phyloP scores from a whole-genome alignment of 2,888 invertebrate species.

The Horisme vitalbata region DNA sequence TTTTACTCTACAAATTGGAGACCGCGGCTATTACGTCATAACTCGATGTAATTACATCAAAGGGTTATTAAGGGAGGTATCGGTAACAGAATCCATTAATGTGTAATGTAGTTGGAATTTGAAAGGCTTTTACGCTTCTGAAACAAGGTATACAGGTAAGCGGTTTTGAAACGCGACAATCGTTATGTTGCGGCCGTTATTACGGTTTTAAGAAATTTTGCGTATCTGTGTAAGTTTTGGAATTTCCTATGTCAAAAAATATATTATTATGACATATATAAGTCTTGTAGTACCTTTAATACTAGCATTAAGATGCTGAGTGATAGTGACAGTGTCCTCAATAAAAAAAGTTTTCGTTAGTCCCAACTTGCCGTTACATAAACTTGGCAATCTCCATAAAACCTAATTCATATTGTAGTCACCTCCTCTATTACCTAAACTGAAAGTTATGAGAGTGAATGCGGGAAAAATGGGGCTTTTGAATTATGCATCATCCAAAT shows the following conservation, averaged over 20 bases:
- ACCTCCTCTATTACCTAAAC: constrained; percentile 5
- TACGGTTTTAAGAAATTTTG: no score
- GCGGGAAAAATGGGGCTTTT: constrained; percentile 24
- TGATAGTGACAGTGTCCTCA: no score
- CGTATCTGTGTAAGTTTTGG: no score
- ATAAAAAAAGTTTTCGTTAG: no score
- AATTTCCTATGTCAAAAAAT: no score
- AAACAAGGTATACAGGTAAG: not conserved
- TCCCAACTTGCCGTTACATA: no score
- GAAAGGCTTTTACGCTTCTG: constrained; percentile 22
- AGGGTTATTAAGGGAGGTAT: constrained; percentile 15
- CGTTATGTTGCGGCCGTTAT: no score
- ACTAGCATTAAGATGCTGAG: no score
- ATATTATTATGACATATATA: no score
- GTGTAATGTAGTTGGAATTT: constrained; percentile 28
- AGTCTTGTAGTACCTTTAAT: no score
- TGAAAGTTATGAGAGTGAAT: constrained; percentile 20
- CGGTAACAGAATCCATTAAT: constrained; percentile 30
- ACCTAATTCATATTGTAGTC: constrained; percentile 3
- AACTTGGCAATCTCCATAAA: constrained; percentile 1
- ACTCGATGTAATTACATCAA: constrained; percentile 4
- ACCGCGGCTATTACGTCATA: constrained; percentile 1
- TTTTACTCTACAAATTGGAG: not conserved
- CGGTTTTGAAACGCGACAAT: no score
- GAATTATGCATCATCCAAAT: constrained; percentile 30